A percentile compares a stretch with the other conserved stretches of the same genome.
Conservation (phyloP, 2,113 vertebrate species). For the Corythornis madagascariensis region DNA sequence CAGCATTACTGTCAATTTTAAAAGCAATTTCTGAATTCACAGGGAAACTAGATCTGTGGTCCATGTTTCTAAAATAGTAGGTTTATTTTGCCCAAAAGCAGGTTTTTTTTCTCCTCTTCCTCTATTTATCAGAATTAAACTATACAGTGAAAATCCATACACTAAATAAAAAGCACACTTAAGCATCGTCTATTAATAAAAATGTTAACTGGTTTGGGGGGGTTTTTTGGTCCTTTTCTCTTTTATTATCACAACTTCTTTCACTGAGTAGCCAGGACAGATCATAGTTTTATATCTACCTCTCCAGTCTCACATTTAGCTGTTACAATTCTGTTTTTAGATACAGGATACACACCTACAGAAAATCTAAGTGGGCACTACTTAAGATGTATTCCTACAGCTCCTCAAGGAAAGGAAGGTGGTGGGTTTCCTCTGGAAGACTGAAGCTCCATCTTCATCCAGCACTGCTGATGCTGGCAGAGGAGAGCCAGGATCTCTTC, state of each 20-base stretch:
- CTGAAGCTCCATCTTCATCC: not conserved
- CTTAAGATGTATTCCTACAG: not conserved
- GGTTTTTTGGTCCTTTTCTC: too few species aligned
- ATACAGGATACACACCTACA: not conserved
- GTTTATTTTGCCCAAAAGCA: not conserved
- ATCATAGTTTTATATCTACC: not conserved
- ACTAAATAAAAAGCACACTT: not conserved
- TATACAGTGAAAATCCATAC: not conserved
- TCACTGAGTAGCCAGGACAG: not conserved
- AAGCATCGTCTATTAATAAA: not conserved
- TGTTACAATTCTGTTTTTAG: not conserved
- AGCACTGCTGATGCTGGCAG: accelerated
- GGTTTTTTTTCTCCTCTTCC: not conserved
- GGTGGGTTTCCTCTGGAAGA: not conserved
- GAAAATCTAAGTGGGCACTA: not conserved
- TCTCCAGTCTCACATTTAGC: too few species aligned
- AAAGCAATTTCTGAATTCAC: not conserved
- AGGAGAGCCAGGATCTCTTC: not conserved
- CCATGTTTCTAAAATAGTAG: not conserved
- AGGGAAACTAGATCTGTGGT: not conserved
- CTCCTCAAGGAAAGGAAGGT: not conserved
- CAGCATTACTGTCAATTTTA: not conserved
- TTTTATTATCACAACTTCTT: not conserved
- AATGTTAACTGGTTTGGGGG: not conserved
- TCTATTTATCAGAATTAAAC: not conserved